phyloP scores from a whole-genome alignment of 2,113 vertebrate genomes.

The Anguilla rostrata region DNA sequence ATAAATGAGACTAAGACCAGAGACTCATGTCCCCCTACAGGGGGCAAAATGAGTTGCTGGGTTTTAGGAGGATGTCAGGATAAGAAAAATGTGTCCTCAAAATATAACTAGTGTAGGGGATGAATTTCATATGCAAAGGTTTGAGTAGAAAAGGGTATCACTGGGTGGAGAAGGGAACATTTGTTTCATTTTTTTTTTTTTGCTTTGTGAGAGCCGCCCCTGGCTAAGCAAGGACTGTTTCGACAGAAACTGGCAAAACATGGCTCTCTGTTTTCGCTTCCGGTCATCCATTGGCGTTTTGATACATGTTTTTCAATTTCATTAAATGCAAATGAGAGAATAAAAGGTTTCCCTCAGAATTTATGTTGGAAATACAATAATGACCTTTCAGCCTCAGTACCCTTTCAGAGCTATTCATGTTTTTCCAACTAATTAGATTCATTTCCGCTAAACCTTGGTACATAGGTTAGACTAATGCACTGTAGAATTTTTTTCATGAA shows the following conservation, averaged over 20 bases:
- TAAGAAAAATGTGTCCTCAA: too few species aligned
- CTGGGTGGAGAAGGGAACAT: background rate
- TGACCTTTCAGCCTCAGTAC: constrained; percentile 20
- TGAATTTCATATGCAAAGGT: background rate
- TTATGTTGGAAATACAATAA: background rate
- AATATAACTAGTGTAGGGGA: too few species aligned
- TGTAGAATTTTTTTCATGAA: background rate
- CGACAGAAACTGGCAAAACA: background rate
- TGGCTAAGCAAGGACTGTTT: background rate
- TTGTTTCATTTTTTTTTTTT: background rate
- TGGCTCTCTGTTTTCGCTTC: background rate
- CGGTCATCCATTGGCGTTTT: background rate
- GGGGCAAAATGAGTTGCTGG: too few species aligned
- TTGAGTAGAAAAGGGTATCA: background rate
- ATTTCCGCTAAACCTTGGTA: background rate
- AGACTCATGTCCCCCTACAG: too few species aligned
- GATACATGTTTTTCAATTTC: background rate
- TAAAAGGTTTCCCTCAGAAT: background rate
- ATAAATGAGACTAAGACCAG: too few species aligned
- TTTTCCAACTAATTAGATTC: constrained; percentile 3
- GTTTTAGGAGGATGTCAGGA: too few species aligned
- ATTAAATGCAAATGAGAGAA: constrained; percentile 7
- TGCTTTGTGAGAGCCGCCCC: background rate
- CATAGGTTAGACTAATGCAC: background rate
- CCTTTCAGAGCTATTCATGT: constrained; percentile 24